Evolutionary conservation across 2,113 vertebrate genomes (phyloP).

Genomic region (Plecturocebus donacophilus): DNA sequence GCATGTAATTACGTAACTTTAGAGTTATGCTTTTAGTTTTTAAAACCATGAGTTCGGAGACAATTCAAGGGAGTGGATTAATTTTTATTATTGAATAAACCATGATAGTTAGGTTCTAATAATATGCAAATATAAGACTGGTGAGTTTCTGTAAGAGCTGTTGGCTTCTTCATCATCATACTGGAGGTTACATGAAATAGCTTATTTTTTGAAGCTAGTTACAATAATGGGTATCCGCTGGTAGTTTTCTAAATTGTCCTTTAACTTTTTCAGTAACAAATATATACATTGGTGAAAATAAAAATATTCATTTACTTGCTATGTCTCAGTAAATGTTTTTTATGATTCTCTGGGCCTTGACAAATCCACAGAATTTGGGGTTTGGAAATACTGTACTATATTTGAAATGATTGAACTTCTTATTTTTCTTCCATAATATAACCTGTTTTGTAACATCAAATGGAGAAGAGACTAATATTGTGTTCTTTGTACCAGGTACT

Average conservation of each 20-base stretch:
- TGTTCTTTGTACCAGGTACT: background rate
- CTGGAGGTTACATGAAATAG: background rate
- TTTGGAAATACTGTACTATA: background rate
- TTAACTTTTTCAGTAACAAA: constrained; percentile 10
- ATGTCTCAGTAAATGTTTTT: background rate
- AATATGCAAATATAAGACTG: background rate
- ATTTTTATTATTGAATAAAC: background rate
- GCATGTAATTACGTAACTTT: background rate
- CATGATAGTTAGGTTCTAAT: background rate
- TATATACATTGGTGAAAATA: background rate
- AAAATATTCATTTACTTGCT: constrained; percentile 8
- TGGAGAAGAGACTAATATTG: background rate
- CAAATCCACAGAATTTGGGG: constrained; percentile 2
- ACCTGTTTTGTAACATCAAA: background rate
- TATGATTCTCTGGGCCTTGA: background rate
- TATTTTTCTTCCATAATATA: background rate
- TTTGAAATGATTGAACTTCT: constrained; percentile 30
- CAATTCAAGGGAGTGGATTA: background rate
- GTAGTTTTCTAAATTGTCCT: background rate
- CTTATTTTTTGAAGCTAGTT: constrained; percentile 17
- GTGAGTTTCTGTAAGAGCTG: background rate
- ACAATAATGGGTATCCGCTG: background rate
- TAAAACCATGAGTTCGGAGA: constrained; percentile 11
- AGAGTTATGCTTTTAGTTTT: constrained; percentile 14
- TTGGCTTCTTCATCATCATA: background rate